phyloP scores from a whole-genome alignment of 2,888 invertebrate species.

The Sminthurides aquaticus region DNA sequence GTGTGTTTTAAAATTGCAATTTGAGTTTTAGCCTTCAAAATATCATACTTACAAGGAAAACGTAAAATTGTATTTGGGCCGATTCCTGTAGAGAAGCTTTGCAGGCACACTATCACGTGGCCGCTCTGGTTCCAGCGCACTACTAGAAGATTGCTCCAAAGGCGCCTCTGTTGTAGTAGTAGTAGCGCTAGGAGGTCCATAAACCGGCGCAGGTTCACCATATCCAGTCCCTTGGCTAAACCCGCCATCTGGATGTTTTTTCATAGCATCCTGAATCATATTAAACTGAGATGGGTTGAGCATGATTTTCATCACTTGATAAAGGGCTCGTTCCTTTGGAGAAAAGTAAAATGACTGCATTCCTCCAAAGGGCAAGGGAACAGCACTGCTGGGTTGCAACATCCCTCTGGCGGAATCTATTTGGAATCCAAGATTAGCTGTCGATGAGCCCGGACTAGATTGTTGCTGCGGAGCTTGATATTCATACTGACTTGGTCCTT shows the following conservation, averaged over 20 bases:
- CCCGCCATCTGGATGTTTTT: background rate
- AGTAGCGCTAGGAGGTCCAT: background rate
- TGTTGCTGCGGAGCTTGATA: background rate
- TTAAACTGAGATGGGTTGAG: background rate
- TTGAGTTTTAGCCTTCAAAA: background rate
- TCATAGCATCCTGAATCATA: background rate
- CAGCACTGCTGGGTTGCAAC: background rate
- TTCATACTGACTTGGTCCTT: background rate
- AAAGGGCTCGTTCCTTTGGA: background rate
- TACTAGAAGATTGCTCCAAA: background rate
- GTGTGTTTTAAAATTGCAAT: background rate
- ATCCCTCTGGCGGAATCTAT: background rate
- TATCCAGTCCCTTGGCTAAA: background rate
- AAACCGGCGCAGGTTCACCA: background rate
- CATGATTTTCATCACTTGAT: constrained; percentile 2
- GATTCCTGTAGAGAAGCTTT: background rate
- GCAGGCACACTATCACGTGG: background rate
- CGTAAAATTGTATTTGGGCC: constrained; percentile 3
- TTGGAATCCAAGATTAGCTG: background rate
- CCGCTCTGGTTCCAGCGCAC: background rate
- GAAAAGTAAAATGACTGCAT: background rate
- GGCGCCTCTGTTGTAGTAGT: background rate
- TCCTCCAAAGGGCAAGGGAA: background rate
- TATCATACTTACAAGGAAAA: background rate
- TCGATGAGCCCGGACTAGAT: background rate